phyloP scores from a whole-genome alignment of 2,888 invertebrate species.

The Nemoura dubitans region DNA sequence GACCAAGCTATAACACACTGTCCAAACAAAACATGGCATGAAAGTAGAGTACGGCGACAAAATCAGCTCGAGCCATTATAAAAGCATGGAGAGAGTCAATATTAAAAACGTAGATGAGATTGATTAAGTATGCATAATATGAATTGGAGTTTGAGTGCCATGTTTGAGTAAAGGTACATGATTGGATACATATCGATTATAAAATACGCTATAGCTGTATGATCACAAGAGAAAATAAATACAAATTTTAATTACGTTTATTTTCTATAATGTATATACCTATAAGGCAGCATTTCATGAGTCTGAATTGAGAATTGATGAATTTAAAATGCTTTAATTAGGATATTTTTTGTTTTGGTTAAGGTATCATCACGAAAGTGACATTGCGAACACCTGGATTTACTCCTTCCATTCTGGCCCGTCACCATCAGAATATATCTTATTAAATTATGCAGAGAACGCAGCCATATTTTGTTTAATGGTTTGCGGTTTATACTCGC shows the following conservation, averaged over 20 bases:
- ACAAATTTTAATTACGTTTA: no score
- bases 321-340: no score
- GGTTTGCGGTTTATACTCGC: background rate
- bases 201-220: no score
- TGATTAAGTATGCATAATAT: background rate
- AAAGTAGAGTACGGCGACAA: background rate
- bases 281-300: no score
- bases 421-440: no score
- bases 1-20: background rate
- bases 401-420: no score
- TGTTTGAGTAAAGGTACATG: background rate
- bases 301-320: no score
- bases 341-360: no score
- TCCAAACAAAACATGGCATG: background rate
- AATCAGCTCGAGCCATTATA: background rate
- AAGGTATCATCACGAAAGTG: no score
- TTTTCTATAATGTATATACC: no score
- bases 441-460: background rate
- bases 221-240: no score
- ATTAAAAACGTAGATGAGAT: background rate
- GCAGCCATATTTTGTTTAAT: background rate
- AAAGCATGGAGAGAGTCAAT: background rate
- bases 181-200: background rate
- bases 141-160: background rate
- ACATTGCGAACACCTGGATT: no score